Evolutionary conservation across 2,113 vertebrate genomes (phyloP).

Genomic region (Rhizomys pruinosus): DNA sequence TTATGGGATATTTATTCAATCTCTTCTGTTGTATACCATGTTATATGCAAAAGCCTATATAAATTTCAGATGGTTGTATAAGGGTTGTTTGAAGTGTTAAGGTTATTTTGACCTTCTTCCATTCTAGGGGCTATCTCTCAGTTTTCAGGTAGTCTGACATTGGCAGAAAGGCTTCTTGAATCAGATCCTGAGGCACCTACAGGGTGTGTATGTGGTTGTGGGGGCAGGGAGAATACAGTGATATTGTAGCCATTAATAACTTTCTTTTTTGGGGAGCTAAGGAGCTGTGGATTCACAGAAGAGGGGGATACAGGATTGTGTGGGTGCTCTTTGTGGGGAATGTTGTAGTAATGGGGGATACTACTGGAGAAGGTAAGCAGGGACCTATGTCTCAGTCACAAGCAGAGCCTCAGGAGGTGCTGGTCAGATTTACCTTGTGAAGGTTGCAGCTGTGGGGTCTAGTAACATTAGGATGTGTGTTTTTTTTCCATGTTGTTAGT

Average conservation of each 20-base stretch:
- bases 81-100: conserved; percentile 11
- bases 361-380: background rate
- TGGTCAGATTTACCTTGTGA: background rate
- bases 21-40: background rate
- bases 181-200: background rate
- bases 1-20: conserved; percentile 73
- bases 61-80: background rate
- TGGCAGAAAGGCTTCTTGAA: background rate
- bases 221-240: background rate
- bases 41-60: background rate
- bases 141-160: background rate
- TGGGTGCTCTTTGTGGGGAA: background rate
- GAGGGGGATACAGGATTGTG: background rate
- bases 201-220: background rate
- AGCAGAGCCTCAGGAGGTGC: background rate
- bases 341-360: background rate
- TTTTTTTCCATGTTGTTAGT: background rate
- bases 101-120: background rate
- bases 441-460: background rate
- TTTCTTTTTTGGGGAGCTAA: background rate
- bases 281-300: background rate
- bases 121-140: background rate
- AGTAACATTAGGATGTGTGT: background rate
- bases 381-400: background rate
- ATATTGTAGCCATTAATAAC: background rate